phyloP scores from a whole-genome alignment of 1,140 invertebrate genomes.

The Tetranychus cinnabarinus region DNA sequence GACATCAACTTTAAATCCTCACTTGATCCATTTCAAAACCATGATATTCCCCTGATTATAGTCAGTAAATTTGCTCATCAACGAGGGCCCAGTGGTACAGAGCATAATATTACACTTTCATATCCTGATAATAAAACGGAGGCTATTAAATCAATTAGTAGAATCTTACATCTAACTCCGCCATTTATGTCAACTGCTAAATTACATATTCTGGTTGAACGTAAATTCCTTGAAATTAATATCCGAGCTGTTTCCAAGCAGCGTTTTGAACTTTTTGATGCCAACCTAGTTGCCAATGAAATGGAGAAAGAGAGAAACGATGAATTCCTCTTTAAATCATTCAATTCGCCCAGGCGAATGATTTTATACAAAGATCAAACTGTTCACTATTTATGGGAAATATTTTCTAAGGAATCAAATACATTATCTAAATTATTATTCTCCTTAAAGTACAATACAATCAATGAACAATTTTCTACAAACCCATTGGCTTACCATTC shows the following conservation, averaged over 20 bases:
- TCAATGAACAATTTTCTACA: neutral
- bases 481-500: neutral
- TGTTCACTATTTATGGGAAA: slow-evolving; percentile 12
- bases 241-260: slow-evolving; percentile 35
- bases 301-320: neutral
- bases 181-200: slow-evolving; percentile 52
- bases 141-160: slow-evolving; percentile 21
- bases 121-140: neutral
- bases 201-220: slow-evolving; percentile 48
- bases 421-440: slow-evolving; percentile 7
- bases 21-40: slow-evolving; percentile 40
- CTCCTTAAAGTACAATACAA: slow-evolving; percentile 6
- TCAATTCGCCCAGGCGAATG: slow-evolving; percentile 3
- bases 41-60: slow-evolving; percentile 34
- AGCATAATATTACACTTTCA: slow-evolving; percentile 36
- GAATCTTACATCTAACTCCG: slow-evolving; percentile 43
- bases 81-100: slow-evolving; percentile 34
- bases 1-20: neutral
- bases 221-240: slow-evolving; percentile 20
- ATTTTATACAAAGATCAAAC: slow-evolving; percentile 13
- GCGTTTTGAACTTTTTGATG: slow-evolving; percentile 31
- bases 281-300: slow-evolving; percentile 16
- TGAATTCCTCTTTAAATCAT: neutral
- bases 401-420: slow-evolving; percentile 5
- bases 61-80: slow-evolving; percentile 44